Evolutionary conservation across 2,888 invertebrate species (phyloP), one percentile per base, ranked within the genome.

Genomic region (Aleiodes leptofemur): DNA sequence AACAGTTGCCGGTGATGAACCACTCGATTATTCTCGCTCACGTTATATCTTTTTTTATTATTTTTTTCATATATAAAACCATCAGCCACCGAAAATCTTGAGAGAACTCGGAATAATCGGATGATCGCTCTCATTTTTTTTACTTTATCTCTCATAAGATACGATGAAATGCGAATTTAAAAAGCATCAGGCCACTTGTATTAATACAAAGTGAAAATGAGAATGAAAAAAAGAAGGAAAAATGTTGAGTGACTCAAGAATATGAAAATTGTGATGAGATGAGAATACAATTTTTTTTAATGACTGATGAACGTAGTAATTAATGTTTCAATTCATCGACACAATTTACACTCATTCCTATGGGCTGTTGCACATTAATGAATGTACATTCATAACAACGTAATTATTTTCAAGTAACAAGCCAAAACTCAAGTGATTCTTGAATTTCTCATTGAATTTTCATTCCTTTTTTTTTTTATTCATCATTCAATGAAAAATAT

Each of bases 21-120:
- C 69, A 53, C 71, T 73, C 69, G 76, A 77, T 76, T 77, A 77
- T 73, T 76, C 76, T 69, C 68, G 61, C 50, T 61, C 77, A 77
- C 76, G 77, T 69, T 73, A 29, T 69, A 57, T 23, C 59, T 34
- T 61, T 71, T 74, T 77, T 69, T 71, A 64, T 69, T 29, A 68
- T 50, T 75, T 70, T 66, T 57, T 56, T 69, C 1, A 43, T n/a
- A 14, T 14, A 68, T 57, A n/a, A 38, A 43, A 7, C 43, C 43
- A 3, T 43, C 9, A 43, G 38, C 38, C 38, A 7, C 38, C 38
- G 1, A 43, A 43, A 43, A 43, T 43, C 43, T 43, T 43, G 43
- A 43, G 43, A 43, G 0, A 43, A 43, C 43, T 43, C 38, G 8
- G 38, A 38, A 38, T 38, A 38, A 38, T 38, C 38, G 2, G 8